phyloP scores from a whole-genome alignment of 2,797 vertebrate species.

The Fringilla coelebs region DNA sequence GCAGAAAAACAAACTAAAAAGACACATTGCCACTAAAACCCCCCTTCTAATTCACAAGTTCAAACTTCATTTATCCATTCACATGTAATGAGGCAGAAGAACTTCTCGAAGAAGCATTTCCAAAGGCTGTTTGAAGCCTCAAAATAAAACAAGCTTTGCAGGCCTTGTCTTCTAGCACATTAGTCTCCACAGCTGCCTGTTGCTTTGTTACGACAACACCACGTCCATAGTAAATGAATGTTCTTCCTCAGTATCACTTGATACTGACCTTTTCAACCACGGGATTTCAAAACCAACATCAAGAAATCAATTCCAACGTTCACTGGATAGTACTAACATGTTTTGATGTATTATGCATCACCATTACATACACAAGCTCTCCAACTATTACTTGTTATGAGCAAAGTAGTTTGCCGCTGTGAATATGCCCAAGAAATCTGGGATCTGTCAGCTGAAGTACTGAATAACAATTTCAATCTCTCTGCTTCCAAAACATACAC shows the following conservation, averaged over 20 bases:
- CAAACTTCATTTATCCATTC: neutral
- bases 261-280: neutral
- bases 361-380: neutral
- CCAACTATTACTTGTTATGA: neutral
- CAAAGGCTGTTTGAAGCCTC: neutral
- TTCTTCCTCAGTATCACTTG: neutral
- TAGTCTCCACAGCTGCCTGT: neutral
- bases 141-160: neutral
- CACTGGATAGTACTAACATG: neutral
- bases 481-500: neutral
- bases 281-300: neutral
- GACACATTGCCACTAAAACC: neutral
- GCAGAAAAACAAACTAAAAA: neutral
- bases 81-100: conserved; percentile 6
- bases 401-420: neutral
- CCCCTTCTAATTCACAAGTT: neutral
- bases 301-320: neutral
- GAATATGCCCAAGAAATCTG: neutral
- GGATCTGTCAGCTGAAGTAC: neutral
- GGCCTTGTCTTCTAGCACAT: neutral
- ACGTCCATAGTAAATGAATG: neutral
- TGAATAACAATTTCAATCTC: neutral
- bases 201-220: neutral
- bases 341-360: neutral
- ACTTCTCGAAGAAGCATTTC: neutral